Evolutionary conservation across 2,888 invertebrate genomes (phyloP).

Genomic region (Hirtodrosophila alboralis): DNA sequence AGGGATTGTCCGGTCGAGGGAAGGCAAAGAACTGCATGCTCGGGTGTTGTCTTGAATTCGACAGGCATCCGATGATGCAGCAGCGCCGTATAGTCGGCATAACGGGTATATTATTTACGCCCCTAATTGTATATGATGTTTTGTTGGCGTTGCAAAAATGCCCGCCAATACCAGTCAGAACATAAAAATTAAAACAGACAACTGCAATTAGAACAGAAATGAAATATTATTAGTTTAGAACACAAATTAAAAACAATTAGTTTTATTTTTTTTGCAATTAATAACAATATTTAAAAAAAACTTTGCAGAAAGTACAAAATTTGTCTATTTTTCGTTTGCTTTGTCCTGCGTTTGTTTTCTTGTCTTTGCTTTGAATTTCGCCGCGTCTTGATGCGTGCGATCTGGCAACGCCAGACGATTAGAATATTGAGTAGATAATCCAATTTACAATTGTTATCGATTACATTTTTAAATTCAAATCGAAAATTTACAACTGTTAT

Average conservation of each 20-base stretch:
- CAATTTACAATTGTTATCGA: too few species aligned
- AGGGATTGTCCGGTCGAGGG: constrained; percentile 80
- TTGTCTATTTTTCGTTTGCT: not conserved
- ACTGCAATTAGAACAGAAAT: constrained; percentile 36
- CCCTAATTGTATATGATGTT: constrained; percentile 52
- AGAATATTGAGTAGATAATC: not conserved
- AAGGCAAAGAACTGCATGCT: constrained; percentile 83
- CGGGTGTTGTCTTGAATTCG: constrained; percentile 81
- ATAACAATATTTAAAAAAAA: too few species aligned
- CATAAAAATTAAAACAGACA: constrained; percentile 38
- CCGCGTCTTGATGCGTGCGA: not conserved
- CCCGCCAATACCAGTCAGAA: constrained; percentile 58
- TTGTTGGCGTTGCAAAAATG: constrained; percentile 63
- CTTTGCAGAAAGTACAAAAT: not conserved
- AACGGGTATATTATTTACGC: constrained; percentile 52
- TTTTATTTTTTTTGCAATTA: not conserved
- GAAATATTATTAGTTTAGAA: constrained; percentile 9
- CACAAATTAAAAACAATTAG: too few species aligned
- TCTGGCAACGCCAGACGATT: constrained; percentile 35
- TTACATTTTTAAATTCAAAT: too few species aligned
- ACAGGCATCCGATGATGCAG: constrained; percentile 82
- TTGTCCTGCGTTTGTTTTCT: not conserved
- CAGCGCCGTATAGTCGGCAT: constrained; percentile 83
- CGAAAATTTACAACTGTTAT: too few species aligned
- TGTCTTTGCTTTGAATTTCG: constrained; percentile 13